Evolutionary conservation across 2,888 invertebrate genomes (phyloP), one percentile per base, ranked within the genome.

Genomic region (Ornithoptera alexandrae): DNA sequence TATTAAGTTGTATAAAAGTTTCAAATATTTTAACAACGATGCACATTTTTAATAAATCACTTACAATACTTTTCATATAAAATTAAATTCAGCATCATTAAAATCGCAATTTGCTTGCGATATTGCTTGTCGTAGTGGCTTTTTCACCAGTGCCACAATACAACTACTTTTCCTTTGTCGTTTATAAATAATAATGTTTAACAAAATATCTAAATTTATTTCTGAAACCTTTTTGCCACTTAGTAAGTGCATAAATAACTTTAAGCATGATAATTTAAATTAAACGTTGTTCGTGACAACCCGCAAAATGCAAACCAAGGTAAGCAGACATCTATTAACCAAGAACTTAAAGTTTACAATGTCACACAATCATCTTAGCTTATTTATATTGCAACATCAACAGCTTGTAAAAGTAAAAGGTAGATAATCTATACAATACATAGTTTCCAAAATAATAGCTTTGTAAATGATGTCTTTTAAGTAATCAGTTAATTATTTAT

Each of bases 271-370:
- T 53, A 7, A n/a, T n/a, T n/a, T 18, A n/a, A n/a, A 18, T 53
- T 53, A 53, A 18, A 53, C 15, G 62, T 53, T 39, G 8, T 24
- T 63, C 62, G 69, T 70, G 62, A 69, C 36, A 53, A 66, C 57
- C 58, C 39, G 15, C 12, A 39, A 63, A 66, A 62, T 66, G 66
- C 50, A 62, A 69, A 46, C n/a, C 20, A 59, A 63, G 36, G 39
- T 63, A 58, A 58, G 3, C 22, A 6, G 12, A 15, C 20, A 24
- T 22, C 12, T 58, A 6, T n/a, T 18, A 53, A 53, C n/a, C n/a
- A 12, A n/a, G 15, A 6, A n/a, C 18, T 5, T 12, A 5, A n/a
- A 53, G 53, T 53, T 53, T 53, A 53, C 18, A 53, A n/a, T 53
- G 53, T 53, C 46, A 46, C 46, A 53, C 53, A 53, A n/a, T 53